These are phyloP conservation scores for Aphelinus atriplicis DNA, from an alignment of 1,140 invertebrate genomes.

Conservation along the genomic window DNA sequence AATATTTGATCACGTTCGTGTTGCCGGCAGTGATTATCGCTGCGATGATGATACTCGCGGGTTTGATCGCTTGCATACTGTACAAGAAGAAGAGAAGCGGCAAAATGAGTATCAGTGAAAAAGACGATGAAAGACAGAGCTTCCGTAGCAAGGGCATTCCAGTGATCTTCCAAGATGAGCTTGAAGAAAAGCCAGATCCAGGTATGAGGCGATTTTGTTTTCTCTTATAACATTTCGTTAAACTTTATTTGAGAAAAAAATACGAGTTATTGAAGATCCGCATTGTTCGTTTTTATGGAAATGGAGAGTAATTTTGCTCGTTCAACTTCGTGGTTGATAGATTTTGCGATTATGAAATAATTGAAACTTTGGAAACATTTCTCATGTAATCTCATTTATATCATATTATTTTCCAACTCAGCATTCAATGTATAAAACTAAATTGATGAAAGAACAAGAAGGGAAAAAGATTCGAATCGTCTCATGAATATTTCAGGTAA, in stretches of 20 bases:
- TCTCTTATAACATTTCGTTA: background rate
- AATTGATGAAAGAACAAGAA: no score
- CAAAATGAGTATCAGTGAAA: slow-evolving; percentile 78
- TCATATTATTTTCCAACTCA: no score
- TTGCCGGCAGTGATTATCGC: slow-evolving; percentile 90
- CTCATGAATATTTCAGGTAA: slow-evolving; percentile 63
- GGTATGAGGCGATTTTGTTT: slow-evolving; percentile 56
- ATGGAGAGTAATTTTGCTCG: no score
- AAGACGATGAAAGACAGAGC: slow-evolving; percentile 81
- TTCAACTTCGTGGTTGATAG: no score
- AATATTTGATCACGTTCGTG: slow-evolving; percentile 90
- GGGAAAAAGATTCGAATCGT: background rate
- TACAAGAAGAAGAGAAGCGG: slow-evolving; percentile 85
- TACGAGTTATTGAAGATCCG: no score
- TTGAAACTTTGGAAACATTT: no score
- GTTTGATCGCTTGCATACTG: slow-evolving; percentile 87
- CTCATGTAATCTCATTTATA: no score
- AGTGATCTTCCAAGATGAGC: slow-evolving; percentile 93
- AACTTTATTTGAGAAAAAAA: no score
- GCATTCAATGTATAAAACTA: no score
- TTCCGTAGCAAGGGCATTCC: slow-evolving; percentile 92
- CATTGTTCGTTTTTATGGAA: no score
- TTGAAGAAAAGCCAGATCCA: slow-evolving; percentile 88
- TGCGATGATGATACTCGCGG: slow-evolving; percentile 86
- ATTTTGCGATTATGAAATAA: no score